Percentiles rank a stretch among this genome's conserved stretches.
These are phyloP conservation scores for Hermaeophaga mercurialis DNA, from an alignment of 2,888 invertebrate genomes.

Conservation along the genomic window DNA sequence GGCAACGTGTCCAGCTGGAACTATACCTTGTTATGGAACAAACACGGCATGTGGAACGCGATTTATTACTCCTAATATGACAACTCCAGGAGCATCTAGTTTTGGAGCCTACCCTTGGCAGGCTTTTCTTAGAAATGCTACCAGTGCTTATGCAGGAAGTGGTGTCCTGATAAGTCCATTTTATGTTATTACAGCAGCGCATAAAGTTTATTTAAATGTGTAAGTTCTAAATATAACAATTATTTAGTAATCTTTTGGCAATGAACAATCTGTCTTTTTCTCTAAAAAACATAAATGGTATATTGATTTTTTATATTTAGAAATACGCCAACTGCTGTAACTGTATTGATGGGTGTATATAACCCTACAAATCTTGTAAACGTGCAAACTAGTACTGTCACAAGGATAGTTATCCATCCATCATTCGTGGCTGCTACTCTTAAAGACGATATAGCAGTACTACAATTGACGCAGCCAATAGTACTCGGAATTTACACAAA, in stretches of 20 bases:
- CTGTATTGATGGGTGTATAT: conserved; percentile 47
- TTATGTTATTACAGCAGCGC: conserved; percentile 76
- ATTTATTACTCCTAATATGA: conserved; percentile 49
- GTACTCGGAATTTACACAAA: conserved; percentile 61
- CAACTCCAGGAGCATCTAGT: conserved; percentile 63
- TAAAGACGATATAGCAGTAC: conserved; percentile 80
- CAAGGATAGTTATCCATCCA: conserved; percentile 58
- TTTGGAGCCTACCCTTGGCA: conserved; percentile 79
- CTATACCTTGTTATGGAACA: conserved; percentile 45
- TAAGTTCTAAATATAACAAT: conserved; percentile 34
- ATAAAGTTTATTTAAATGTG: conserved; percentile 61
- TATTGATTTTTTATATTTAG: conserved; percentile 26
- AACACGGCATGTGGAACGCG: conserved; percentile 57
- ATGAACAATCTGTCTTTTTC: not conserved
- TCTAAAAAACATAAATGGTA: not conserved
- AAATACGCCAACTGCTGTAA: conserved; percentile 38
- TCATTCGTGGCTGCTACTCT: conserved; percentile 72
- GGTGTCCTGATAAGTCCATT: conserved; percentile 72
- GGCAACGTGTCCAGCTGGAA: conserved; percentile 45
- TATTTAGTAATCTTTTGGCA: no score
- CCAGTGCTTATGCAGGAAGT: conserved; percentile 66
- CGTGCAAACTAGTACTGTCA: conserved; percentile 34
- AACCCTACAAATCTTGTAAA: conserved; percentile 39
- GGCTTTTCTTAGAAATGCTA: conserved; percentile 56
- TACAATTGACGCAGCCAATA: conserved; percentile 67